A percentile compares a stretch with the other conserved stretches of the same genome.
Evolutionary conservation across 2,113 vertebrate genomes (phyloP).

Genomic region (Pachyramphus minor): DNA sequence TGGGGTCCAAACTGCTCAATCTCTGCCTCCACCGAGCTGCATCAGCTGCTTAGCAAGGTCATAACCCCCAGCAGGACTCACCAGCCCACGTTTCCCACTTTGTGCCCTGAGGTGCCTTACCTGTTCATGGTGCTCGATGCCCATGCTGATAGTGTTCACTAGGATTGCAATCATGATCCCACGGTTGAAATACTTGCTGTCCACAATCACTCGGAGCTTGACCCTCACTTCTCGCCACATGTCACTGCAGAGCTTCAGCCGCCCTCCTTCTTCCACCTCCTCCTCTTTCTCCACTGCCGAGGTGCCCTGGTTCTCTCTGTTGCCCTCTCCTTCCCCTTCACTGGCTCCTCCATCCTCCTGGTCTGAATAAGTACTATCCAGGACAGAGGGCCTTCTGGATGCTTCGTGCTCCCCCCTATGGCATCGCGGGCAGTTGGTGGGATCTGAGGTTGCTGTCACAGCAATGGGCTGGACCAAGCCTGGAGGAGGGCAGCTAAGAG

Average conservation of each 20-base stretch:
- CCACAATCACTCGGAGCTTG: constrained; percentile 91
- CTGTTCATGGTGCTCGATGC: constrained; percentile 96
- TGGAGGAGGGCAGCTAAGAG: constrained; percentile 71
- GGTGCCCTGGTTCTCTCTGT: constrained; percentile 39
- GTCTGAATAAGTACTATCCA: constrained; percentile 49
- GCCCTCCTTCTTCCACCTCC: not conserved
- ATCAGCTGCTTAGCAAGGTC: not conserved
- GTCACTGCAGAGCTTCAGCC: constrained; percentile 58
- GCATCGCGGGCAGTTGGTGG: constrained; percentile 79
- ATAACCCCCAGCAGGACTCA: not conserved
- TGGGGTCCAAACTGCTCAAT: not conserved
- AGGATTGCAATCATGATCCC: constrained; percentile 98
- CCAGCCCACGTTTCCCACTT: fast-evolving
- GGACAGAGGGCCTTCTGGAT: constrained; percentile 49
- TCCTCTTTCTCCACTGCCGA: constrained; percentile 52
- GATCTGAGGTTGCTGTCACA: constrained; percentile 77
- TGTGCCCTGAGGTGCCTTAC: constrained; percentile 53
- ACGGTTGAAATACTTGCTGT: constrained; percentile 97
- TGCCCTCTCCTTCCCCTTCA: not conserved
- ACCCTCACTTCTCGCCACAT: constrained; percentile 76
- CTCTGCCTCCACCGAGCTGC: not conserved
- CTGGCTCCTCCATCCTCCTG: constrained; percentile 34
- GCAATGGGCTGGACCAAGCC: constrained; percentile 79
- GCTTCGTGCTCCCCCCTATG: constrained; percentile 18
- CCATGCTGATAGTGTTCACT: constrained; percentile 98